Evolutionary conservation across 37 sponge, comb jelly and placozoan genomes (phyloP).

Genomic region (Beroe ovata): DNA sequence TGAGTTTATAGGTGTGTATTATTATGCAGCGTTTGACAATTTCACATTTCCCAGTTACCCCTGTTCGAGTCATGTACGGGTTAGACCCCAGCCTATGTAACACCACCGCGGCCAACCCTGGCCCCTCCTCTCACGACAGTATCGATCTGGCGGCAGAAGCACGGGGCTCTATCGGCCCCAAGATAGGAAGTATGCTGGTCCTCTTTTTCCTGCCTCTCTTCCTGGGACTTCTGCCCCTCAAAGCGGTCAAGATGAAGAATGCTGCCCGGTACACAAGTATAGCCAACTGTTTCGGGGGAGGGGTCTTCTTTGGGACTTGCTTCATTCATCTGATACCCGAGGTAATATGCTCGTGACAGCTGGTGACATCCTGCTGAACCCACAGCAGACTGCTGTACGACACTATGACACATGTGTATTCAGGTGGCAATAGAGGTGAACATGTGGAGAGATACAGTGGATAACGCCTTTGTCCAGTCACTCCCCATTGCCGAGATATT

Average conservation of each 20-base stretch:
- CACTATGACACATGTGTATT: too few species aligned
- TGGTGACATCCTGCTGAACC: too few species aligned
- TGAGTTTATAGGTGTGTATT: too few species aligned
- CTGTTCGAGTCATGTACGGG: too few species aligned
- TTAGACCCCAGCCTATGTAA: background rate
- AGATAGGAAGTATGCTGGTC: background rate
- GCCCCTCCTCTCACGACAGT: background rate
- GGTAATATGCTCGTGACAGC: too few species aligned
- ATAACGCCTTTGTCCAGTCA: slow-evolving; percentile 2
- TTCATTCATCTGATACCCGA: slow-evolving; percentile 48
- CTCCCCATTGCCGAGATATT: slow-evolving; percentile 42
- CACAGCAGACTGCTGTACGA: too few species aligned
- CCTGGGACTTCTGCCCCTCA: background rate
- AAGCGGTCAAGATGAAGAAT: slow-evolving; percentile 31
- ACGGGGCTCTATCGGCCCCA: slow-evolving; percentile 2
- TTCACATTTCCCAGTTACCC: background rate
- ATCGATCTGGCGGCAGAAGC: slow-evolving; percentile 7
- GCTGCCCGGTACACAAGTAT: slow-evolving; percentile 47
- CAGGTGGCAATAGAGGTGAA: slow-evolving; percentile 58
- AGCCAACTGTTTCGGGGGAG: slow-evolving; percentile 53
- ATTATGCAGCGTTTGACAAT: background rate
- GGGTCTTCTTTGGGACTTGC: slow-evolving; percentile 65
- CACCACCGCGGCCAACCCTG: background rate
- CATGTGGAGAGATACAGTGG: background rate
- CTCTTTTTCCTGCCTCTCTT: slow-evolving; percentile 41